Base-by-base conservation (phyloP, 2,113 vertebrate genomes). In the Coregonus clupeaformis region DNA sequence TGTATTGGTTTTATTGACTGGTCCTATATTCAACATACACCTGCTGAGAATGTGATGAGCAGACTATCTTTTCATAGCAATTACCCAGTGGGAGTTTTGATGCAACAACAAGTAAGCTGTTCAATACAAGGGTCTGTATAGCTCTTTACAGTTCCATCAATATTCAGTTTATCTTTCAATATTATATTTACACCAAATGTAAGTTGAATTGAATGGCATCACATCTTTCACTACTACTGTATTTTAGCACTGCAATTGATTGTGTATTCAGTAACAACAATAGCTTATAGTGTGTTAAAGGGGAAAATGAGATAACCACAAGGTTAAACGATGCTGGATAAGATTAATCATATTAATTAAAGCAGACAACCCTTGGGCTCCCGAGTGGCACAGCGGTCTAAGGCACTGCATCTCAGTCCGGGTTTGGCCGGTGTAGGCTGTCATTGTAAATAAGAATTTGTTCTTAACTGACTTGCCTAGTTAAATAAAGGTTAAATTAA, bases 1-100 rank as follows among this genome's bases (percentile, higher is more conserved):
- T 77, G 74, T 82, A 90, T 86, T 72, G 47, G 52, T 68, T 65
- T 72, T 77, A 77, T 83, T 87, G 84, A 89, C 80, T 84, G 74
- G 75, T 73, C 80, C 77, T 76, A 62, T 74, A 72, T 76, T 86
- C 68, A 74, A 57, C 42, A 47, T 73, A 63, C 81, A 73, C 82
- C 55, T 84, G 76, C 70, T 82, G 78, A 77, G 77, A 82, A 59
- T 77, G 88, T 84, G 77, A 62, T 79, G 65, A 79, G 66, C 82
- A 80, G 73, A 84, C 57, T 3, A 16, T 30, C 63, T 16, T 29
- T 75, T 49, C 55, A 9, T 68, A 63, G 70, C 79, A 81, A 81
- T 82, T 86, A 82, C 77, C 72, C 72, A 76, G 76, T 81, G 66
- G 85, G 80, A 66, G 71, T 52, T 85, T 80, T 24, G 71, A 45